Evolutionary conservation across 1,140 invertebrate genomes (phyloP), one percentile per base, ranked within the genome.

Genomic region (Trichogramma pretiosum): DNA sequence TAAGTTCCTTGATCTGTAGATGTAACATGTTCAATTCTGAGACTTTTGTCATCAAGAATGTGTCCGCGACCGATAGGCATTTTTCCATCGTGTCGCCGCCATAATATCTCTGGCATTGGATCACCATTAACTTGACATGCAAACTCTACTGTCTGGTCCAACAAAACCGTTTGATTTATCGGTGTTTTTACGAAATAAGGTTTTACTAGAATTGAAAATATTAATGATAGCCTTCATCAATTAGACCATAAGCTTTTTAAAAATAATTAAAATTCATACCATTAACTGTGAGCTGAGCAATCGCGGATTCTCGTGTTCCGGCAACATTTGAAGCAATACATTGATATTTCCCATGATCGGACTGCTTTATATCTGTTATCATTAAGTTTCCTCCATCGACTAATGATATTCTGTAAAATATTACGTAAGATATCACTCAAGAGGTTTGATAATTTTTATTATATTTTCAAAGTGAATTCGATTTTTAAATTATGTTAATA

Each of bases 101-200:
- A 94, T 36, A 92, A 78, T 10, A 94, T 82, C 54, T 87, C 82
- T 0, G 91, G 89, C 19, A 77, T 74, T n/a, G 92, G 92, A 67
- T 93, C 89, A 10, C 93, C 93, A 41, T 86, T 86, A 0, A 91
- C 90, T 41, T 82, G 78, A 63, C 93, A 98, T 36, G 87, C 83
- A 62, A 98, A 91, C 51, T 86, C 81, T 0, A 89, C 87, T 16
- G 78, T 81, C 61, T 87, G 81, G 10, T 87, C 87, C 47, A 83
- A 78, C 46, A 89, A 74, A 34, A 87, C 82, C 10, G 85, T 89
- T 54, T 86, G 77, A 67, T 95, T 90, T 46, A 84, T 78, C 10
- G 93, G 92, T 53, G 87, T 83, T 61, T 84, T 80, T 40, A 83
- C 79, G 60, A 95, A 91, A 66, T 81, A 87, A 21, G 93, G 93